Evolutionary conservation across 2,797 vertebrate species (phyloP), one percentile per base, ranked within the genome.

Genomic region (Gobio occitaniae): DNA sequence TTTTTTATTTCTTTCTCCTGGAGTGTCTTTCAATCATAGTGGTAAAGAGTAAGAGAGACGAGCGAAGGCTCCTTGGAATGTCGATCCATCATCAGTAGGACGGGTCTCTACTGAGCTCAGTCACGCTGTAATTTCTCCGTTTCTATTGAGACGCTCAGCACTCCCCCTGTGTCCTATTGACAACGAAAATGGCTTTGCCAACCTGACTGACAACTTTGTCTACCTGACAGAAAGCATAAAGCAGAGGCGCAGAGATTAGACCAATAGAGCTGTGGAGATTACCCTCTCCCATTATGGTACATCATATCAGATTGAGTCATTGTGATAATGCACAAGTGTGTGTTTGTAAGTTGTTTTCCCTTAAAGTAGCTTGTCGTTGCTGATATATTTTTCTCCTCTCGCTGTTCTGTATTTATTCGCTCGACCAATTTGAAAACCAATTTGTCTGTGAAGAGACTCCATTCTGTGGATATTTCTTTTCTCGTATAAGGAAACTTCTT

Each of bases 141-240:
- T 87, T 94, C 93, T 94, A 94, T 95, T 94, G 94, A 94, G 90
- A 93, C 87, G 91, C 91, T 88, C 91, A 93, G 91, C 92, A 89
- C 92, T 91, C 91, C 92, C 92, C 71, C 90, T 91, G 92, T 83
- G 89, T 94, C 91, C 93, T 92, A 95, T 95, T 95, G 95, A 95
- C 93, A 88, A 92, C 90, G 93, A 93, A 95, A 96, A 96, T 95
- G 90, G 93, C 92, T 95, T 94, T 94, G 92, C 93, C 91, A 89
- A 92, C 91, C 92, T 95, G 94, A 95, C 93, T 96, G 95, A 95
- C 95, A 96, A 94, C 95, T 94, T 94, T 95, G 93, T 95, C 94
- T 93, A 92, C 89, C 93, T 93, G 92, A 94, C 93, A 94, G 92
- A 95, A 94, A 94, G 93, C 48, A 78, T 93, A 93, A 93, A 92